phyloP scores from a whole-genome alignment of 2,113 vertebrate species.

The Trichomycterus rosablanca region DNA sequence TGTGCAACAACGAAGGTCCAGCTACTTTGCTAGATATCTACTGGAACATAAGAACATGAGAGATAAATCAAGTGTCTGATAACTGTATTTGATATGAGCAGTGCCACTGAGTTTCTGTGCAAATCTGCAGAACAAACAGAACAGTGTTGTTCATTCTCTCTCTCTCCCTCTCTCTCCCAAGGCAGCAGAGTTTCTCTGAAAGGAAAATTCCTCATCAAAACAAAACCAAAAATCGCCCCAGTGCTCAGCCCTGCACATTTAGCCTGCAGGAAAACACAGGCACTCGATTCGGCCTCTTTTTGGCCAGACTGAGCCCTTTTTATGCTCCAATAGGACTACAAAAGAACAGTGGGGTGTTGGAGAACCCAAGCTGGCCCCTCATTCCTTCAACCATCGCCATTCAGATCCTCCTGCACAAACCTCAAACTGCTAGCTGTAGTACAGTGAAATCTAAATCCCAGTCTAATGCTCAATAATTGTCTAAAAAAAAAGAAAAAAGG shows the following conservation, averaged over 20 bases:
- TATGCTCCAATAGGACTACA: conserved; percentile 44
- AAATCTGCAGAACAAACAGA: conserved; percentile 31
- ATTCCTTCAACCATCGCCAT: conserved; percentile 39
- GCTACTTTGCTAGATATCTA: no score
- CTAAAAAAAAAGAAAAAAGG: no score
- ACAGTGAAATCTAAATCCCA: no score
- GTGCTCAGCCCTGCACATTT: neutral
- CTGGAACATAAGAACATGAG: no score
- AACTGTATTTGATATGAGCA: no score
- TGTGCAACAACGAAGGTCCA: no score
- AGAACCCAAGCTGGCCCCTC: conserved; percentile 42
- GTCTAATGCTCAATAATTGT: no score
- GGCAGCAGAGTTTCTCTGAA: conserved; percentile 23
- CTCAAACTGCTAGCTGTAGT: conserved; percentile 9
- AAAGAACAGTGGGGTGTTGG: conserved; percentile 54
- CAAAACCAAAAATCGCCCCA: no score
- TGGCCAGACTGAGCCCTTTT: conserved; percentile 9
- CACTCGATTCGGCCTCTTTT: conserved; percentile 41
- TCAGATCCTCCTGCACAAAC: conserved; percentile 42
- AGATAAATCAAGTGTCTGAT: no score
- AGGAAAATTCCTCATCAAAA: neutral
- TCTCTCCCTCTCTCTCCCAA: conserved; percentile 24
- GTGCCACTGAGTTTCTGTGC: conserved; percentile 15
- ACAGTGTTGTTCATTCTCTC: conserved; percentile 31
- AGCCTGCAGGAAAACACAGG: conserved; percentile 30